Evolutionary conservation across 2,113 vertebrate species (phyloP).

Genomic region (Eubucco bourcierii): DNA sequence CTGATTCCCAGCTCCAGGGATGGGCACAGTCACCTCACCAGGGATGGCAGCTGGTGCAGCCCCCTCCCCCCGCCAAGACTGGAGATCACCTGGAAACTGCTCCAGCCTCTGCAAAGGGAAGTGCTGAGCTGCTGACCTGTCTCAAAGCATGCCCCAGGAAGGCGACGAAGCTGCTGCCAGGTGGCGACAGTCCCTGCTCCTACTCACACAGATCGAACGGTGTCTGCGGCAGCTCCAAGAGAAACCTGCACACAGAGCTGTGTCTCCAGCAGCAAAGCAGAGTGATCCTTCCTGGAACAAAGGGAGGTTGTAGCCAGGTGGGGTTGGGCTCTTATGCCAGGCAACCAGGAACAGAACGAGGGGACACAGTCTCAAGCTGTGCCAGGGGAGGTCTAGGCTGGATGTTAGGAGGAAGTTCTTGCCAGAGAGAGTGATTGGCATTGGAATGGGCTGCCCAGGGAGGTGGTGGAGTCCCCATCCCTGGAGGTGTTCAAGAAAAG

Average conservation of each 20-base stretch:
- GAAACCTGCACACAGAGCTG: not conserved
- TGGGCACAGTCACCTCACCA: rapidly evolving
- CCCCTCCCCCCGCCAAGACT: not conserved
- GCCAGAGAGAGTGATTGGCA: no score
- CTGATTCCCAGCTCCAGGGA: not conserved
- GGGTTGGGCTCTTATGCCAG: no score
- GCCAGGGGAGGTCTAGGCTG: no score
- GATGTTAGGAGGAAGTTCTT: no score
- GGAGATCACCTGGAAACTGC: not conserved
- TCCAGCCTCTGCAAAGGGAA: not conserved
- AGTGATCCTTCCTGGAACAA: not conserved
- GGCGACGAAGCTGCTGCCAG: not conserved
- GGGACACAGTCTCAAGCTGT: no score
- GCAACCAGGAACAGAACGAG: no score
- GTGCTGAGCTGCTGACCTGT: not conserved
- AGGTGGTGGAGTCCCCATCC: no score
- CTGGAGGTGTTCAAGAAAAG: no score
- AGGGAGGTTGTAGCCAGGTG: no score
- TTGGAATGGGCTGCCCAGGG: no score
- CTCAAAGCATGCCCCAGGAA: not conserved
- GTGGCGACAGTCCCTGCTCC: not conserved
- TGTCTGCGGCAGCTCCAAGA: not conserved
- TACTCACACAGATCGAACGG: not conserved
- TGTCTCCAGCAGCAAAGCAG: not conserved
- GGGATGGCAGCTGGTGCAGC: rapidly evolving